Evolutionary conservation across 1,140 invertebrate species (phyloP).

Genomic region (Zophobas atratus): DNA sequence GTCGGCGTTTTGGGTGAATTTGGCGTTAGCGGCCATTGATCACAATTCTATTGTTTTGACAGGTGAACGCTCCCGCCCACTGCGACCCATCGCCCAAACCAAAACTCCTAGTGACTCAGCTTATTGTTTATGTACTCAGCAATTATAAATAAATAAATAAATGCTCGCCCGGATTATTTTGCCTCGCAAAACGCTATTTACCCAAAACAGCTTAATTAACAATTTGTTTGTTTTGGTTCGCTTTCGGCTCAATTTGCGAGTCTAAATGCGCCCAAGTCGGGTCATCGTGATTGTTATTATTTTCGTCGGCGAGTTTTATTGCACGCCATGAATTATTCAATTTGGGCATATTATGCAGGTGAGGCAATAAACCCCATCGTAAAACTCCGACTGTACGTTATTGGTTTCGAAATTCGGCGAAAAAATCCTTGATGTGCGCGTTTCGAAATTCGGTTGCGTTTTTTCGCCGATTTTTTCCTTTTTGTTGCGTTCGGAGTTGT

Average conservation of each 20-base stretch:
- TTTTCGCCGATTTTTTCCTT: neutral
- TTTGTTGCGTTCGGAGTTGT: neutral
- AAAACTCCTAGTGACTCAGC: too few species aligned
- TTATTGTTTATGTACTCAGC: too few species aligned
- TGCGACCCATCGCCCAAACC: too few species aligned
- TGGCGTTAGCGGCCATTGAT: too few species aligned
- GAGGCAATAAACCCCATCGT: neutral
- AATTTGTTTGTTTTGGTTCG: neutral
- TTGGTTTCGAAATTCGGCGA: neutral
- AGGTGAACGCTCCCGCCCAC: too few species aligned
- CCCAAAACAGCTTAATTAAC: neutral
- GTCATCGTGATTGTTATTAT: neutral
- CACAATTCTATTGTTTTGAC: too few species aligned
- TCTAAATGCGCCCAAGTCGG: too few species aligned
- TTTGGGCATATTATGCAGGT: slow-evolving; percentile 5
- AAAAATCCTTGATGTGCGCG: neutral
- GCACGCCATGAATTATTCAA: slow-evolving; percentile 3
- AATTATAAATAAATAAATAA: too few species aligned
- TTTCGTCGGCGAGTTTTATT: neutral
- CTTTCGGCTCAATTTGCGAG: neutral
- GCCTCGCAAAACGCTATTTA: neutral
- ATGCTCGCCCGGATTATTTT: neutral
- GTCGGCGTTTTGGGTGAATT: too few species aligned
- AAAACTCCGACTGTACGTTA: neutral
- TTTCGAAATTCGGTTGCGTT: slow-evolving; percentile 1